A percentile compares a stretch with the other conserved stretches of the same genome.
These are phyloP conservation scores for Drosophila gunungcola DNA, from an alignment of 1,140 invertebrate genomes.

Conservation along the genomic window DNA sequence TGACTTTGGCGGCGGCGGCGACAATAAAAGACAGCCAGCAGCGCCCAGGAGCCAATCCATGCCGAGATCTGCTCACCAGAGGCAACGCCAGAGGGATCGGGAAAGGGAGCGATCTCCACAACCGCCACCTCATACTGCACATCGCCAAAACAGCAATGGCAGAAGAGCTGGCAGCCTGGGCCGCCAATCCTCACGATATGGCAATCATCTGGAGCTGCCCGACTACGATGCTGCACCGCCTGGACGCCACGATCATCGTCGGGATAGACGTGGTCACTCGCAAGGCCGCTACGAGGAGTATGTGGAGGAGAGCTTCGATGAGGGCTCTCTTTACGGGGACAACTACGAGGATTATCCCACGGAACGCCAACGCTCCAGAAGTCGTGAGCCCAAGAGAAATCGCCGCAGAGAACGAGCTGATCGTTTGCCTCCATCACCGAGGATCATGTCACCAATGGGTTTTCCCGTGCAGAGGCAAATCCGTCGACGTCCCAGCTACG, in stretches of 20 bases:
- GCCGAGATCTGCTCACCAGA: conserved; percentile 74
- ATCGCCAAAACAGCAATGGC: conserved; percentile 40
- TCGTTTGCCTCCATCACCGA: conserved; percentile 85
- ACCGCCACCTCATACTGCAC: conserved; percentile 24
- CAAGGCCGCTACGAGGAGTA: conserved; percentile 67
- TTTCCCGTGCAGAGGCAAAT: conserved; percentile 87
- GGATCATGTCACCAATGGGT: conserved; percentile 89
- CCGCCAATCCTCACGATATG: conserved; percentile 69
- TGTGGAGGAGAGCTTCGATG: conserved; percentile 73
- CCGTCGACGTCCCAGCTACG: conserved; percentile 61
- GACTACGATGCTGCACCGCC: conserved; percentile 58
- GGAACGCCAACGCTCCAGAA: conserved; percentile 41
- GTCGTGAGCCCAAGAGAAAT: conserved; percentile 45
- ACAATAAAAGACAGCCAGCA: conserved; percentile 37
- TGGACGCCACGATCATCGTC: conserved; percentile 31
- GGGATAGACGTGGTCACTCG: conserved; percentile 59
- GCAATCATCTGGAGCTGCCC: conserved; percentile 74
- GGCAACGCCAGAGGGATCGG: conserved; percentile 53
- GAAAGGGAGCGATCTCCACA: conserved; percentile 59
- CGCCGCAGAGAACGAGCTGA: conserved; percentile 58
- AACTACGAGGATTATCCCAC: conserved; percentile 72
- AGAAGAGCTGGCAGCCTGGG: conserved; percentile 61
- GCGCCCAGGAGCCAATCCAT: conserved; percentile 76
- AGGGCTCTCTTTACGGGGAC: conserved; percentile 52
- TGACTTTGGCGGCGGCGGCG: conserved; percentile 86